Percentiles rank a stretch among this genome's conserved stretches.
These are phyloP conservation scores for Pararge aegeria DNA, from an alignment of 1,140 invertebrate species.

Conservation along the genomic window DNA sequence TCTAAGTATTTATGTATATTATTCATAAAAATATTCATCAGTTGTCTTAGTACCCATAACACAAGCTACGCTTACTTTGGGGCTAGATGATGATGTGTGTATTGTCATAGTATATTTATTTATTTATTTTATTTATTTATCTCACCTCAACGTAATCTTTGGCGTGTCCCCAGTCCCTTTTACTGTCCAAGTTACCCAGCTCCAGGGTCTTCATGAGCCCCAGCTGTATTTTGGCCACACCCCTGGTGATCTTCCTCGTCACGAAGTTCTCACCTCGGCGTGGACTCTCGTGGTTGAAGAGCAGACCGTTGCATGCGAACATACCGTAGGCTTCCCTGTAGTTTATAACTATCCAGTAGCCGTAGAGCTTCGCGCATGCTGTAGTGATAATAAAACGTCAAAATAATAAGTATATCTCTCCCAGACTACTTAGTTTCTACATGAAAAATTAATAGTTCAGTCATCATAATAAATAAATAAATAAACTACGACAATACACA, in stretches of 20 bases:
- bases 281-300: conserved; percentile 99
- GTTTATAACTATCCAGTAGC: conserved; percentile 99
- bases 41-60: too few relatives aligned
- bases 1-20: too few relatives aligned
- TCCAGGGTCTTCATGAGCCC: conserved; percentile 93
- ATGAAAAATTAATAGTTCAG: too few relatives aligned
- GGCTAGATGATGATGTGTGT: too few relatives aligned
- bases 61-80: too few relatives aligned
- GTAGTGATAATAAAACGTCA: not conserved
- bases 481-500: too few relatives aligned
- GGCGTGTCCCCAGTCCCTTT: conserved; percentile 99
- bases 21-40: too few relatives aligned
- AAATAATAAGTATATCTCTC: not conserved
- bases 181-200: conserved; percentile 97
- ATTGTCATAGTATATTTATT: too few relatives aligned
- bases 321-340: conserved; percentile 99
- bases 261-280: conserved; percentile 99
- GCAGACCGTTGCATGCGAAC: conserved; percentile 98
- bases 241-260: conserved; percentile 98
- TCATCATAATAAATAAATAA: too few relatives aligned
- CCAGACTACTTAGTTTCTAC: too few relatives aligned
- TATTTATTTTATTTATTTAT: not conserved
- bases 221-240: conserved; percentile 96
- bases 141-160: conserved; percentile 97
- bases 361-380: conserved; percentile 99